Conservation (phyloP, 2,113 vertebrate species). For the Paracanthobrama guichenoti region DNA sequence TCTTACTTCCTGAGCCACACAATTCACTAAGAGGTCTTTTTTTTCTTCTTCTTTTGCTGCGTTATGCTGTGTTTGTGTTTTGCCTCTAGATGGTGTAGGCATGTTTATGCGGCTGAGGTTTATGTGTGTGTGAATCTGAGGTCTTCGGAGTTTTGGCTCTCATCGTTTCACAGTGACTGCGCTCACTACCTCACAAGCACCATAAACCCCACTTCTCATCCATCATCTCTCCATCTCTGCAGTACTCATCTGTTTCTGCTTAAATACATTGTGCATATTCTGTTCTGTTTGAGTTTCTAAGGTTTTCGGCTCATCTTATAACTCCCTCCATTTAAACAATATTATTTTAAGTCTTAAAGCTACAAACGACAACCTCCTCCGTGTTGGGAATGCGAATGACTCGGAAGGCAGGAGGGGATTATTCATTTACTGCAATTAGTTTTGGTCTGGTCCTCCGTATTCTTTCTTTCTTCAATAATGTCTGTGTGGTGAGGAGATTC, state of each 20-base stretch:
- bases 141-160: not conserved
- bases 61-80: slow-evolving; percentile 28
- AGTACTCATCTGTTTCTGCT: slow-evolving; percentile 61
- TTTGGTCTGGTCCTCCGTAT: not conserved
- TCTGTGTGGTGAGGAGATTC: slow-evolving; percentile 23
- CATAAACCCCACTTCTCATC: slow-evolving; percentile 20
- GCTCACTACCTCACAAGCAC: not conserved
- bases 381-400: slow-evolving; percentile 20
- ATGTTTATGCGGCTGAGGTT: not conserved
- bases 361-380: slow-evolving; percentile 25
- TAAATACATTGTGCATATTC: slow-evolving; percentile 52
- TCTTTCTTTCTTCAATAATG: slow-evolving; percentile 27
- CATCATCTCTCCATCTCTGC: slow-evolving; percentile 24
- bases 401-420: not conserved
- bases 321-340: slow-evolving; percentile 35
- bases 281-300: slow-evolving; percentile 14
- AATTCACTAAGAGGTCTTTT: not conserved
- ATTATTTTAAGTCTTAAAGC: slow-evolving; percentile 43
- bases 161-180: slow-evolving; percentile 23
- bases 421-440: slow-evolving; percentile 2
- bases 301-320: slow-evolving; percentile 22
- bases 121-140: slow-evolving; percentile 2
- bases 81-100: slow-evolving; percentile 27
- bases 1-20: not conserved
- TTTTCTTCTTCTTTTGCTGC: not conserved